Conservation (phyloP, 2,888 invertebrate genomes). For the Ophioninae sp. region DNA sequence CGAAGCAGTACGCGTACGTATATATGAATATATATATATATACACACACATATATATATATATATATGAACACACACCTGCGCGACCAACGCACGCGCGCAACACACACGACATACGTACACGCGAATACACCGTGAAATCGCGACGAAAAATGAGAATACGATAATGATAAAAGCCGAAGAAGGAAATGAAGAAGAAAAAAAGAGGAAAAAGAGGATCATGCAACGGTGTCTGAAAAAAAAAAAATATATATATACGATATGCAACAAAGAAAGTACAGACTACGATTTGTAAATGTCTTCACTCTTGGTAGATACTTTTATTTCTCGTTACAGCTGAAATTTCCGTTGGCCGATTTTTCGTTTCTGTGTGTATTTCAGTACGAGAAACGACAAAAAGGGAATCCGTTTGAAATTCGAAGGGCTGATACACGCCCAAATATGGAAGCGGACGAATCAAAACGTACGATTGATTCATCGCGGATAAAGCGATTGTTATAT, state of each 20-base stretch:
- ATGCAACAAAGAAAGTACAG: conserved; percentile 74
- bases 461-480: conserved; percentile 22
- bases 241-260: conserved; percentile 79
- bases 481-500: conserved; percentile 46
- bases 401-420: not conserved
- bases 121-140: conserved; percentile 39
- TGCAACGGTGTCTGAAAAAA: conserved; percentile 74
- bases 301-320: conserved; percentile 25
- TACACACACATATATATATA: conserved; percentile 10
- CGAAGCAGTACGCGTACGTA: conserved; percentile 55
- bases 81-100: conserved; percentile 13
- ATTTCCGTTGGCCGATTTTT: not conserved
- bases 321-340: conserved; percentile 6
- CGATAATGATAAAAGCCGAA: conserved; percentile 56
- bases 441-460: not conserved
- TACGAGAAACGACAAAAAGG: not conserved
- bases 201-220: conserved; percentile 60
- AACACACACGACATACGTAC: not conserved
- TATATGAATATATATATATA: conserved; percentile 18
- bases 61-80: not conserved
- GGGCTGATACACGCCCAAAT: not conserved
- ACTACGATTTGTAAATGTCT: conserved; percentile 41
- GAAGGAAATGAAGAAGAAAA: conserved; percentile 16
- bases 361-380: not conserved
- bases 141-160: conserved; percentile 56